These are phyloP conservation scores for Vultur gryphus DNA, from an alignment of 2,797 vertebrate species.

Conservation along the genomic window DNA sequence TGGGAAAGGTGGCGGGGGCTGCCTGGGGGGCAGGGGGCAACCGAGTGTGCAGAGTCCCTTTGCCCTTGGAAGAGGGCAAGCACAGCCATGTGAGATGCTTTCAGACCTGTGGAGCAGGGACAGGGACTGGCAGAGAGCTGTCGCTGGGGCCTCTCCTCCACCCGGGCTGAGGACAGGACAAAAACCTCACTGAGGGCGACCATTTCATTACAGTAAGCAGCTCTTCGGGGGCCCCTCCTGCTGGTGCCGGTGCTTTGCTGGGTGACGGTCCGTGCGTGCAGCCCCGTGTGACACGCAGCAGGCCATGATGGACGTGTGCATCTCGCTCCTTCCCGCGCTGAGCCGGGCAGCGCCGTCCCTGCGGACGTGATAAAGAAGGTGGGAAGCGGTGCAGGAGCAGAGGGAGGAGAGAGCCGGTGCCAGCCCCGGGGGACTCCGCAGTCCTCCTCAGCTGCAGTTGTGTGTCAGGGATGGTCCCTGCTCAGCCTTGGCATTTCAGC, in stretches of 20 bases:
- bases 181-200: not conserved
- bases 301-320: fast-evolving
- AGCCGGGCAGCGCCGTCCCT: fast-evolving
- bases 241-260: not conserved
- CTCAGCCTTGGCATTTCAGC: not conserved
- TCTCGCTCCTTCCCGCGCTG: not conserved
- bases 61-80: not conserved
- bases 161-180: not conserved
- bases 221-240: not conserved
- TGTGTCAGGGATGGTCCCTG: too few relatives aligned
- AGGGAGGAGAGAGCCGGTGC: not conserved
- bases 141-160: not conserved
- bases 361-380: not conserved
- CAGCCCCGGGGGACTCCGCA: not conserved
- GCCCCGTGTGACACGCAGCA: fast-evolving
- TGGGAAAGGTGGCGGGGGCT: not conserved
- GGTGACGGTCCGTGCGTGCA: fast-evolving
- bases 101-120: not conserved
- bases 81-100: not conserved
- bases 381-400: not conserved
- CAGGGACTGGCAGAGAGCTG: not conserved
- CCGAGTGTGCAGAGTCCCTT: not conserved
- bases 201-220: not conserved
- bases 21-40: too few relatives aligned
- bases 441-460: not conserved